Percentiles rank a stretch among this genome's conserved stretches.
phyloP scores from a whole-genome alignment of 2,113 vertebrate genomes.

The Saccopteryx bilineata region DNA sequence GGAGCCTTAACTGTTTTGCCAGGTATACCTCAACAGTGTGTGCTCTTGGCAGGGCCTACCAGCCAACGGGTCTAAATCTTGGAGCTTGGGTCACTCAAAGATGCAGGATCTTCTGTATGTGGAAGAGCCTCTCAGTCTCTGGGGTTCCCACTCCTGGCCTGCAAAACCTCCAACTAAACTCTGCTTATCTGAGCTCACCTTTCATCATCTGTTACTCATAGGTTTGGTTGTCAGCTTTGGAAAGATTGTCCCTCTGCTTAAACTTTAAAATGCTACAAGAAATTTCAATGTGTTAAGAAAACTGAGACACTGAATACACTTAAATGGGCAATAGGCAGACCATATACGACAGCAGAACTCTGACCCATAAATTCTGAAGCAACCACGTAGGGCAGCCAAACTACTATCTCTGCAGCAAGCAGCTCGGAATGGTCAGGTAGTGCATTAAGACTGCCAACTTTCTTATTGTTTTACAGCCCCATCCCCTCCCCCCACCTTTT shows the following conservation, averaged over 20 bases:
- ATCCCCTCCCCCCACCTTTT: background rate
- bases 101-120: background rate
- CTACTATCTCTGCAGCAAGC: background rate
- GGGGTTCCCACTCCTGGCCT: background rate
- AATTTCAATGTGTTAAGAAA: background rate
- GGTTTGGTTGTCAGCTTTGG: background rate
- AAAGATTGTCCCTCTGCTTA: background rate
- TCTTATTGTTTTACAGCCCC: background rate
- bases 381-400: background rate
- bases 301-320: background rate
- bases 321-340: background rate
- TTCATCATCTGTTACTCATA: background rate
- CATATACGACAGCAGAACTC: background rate
- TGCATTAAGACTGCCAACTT: background rate
- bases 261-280: background rate
- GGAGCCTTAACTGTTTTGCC: background rate
- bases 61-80: background rate
- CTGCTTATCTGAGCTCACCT: background rate
- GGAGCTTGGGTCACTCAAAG: background rate
- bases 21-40: background rate
- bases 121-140: background rate
- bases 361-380: background rate
- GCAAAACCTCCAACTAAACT: background rate
- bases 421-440: background rate
- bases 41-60: background rate